Evolutionary conservation across 2,797 vertebrate species (phyloP).

Genomic region (Xerus rutilus): DNA sequence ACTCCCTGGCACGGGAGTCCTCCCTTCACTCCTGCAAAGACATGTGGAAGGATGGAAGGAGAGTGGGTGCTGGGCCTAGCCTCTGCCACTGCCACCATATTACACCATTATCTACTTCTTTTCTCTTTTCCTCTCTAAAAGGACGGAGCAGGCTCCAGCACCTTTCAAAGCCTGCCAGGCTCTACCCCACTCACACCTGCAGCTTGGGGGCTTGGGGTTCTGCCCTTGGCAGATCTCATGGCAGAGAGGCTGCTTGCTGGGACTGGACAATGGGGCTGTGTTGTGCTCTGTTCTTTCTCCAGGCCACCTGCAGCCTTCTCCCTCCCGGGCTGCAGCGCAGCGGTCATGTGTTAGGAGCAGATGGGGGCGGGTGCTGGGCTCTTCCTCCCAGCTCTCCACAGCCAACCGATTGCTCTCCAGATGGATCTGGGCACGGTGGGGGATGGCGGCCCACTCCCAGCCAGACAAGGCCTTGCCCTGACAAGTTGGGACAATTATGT

Average conservation of each 20-base stretch:
- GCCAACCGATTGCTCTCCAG: slow-evolving; percentile 64
- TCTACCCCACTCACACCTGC: background rate
- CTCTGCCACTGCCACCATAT: background rate
- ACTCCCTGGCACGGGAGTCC: background rate
- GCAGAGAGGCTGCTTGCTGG: background rate
- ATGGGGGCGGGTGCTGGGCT: background rate
- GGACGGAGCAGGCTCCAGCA: background rate
- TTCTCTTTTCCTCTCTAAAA: background rate
- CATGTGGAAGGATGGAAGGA: background rate
- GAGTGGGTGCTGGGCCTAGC: background rate
- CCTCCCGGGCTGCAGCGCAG: background rate
- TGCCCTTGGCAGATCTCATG: background rate
- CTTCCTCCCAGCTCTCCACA: slow-evolving; percentile 32
- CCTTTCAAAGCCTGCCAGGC: background rate
- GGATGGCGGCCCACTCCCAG: background rate
- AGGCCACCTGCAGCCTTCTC: slow-evolving; percentile 52
- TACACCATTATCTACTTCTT: background rate
- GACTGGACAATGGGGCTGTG: background rate
- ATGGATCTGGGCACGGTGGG: slow-evolving; percentile 50
- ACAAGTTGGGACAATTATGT: background rate
- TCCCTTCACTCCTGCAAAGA: background rate
- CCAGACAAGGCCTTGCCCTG: background rate
- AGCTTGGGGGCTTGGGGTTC: background rate
- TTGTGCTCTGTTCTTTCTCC: background rate
- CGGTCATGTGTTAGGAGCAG: slow-evolving; percentile 34